A percentile compares a stretch with the other conserved stretches of the same genome.
These are phyloP conservation scores for Pelvicachromis taeniatus DNA, from an alignment of 2,113 vertebrate species.

Conservation along the genomic window DNA sequence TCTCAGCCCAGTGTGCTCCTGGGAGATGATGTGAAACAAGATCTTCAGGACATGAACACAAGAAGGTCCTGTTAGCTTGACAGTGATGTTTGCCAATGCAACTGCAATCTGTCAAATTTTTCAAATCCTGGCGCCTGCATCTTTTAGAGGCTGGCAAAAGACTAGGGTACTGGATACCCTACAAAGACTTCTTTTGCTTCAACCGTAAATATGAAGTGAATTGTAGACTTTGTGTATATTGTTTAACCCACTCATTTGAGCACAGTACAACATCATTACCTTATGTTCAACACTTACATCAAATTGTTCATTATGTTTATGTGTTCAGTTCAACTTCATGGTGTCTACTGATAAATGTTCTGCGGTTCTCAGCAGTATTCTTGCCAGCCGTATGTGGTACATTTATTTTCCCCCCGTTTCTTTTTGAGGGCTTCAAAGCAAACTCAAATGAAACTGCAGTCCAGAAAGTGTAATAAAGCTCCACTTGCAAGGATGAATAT, in stretches of 20 bases:
- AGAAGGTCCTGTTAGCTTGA: neutral
- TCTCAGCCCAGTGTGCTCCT: neutral
- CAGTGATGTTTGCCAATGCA: neutral
- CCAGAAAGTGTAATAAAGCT: slow-evolving; percentile 47
- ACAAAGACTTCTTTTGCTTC: neutral
- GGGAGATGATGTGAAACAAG: neutral
- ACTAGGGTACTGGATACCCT: neutral
- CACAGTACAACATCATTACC: neutral
- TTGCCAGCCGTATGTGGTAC: neutral
- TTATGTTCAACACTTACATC: neutral
- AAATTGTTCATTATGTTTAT: neutral
- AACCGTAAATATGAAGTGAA: neutral
- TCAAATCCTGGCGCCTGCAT: neutral
- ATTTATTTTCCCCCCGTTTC: neutral
- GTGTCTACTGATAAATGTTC: neutral
- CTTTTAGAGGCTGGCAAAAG: neutral
- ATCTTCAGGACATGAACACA: neutral
- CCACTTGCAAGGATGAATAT: slow-evolving; percentile 34
- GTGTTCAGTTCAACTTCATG: neutral
- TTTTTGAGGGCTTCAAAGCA: neutral
- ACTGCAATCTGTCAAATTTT: neutral
- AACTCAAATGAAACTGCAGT: slow-evolving; percentile 12
- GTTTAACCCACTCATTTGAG: neutral
- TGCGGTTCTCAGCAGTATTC: neutral
- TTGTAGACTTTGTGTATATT: neutral